These are phyloP conservation scores for Actinemys pallida DNA, from an alignment of 2,113 vertebrate species.

Conservation along the genomic window DNA sequence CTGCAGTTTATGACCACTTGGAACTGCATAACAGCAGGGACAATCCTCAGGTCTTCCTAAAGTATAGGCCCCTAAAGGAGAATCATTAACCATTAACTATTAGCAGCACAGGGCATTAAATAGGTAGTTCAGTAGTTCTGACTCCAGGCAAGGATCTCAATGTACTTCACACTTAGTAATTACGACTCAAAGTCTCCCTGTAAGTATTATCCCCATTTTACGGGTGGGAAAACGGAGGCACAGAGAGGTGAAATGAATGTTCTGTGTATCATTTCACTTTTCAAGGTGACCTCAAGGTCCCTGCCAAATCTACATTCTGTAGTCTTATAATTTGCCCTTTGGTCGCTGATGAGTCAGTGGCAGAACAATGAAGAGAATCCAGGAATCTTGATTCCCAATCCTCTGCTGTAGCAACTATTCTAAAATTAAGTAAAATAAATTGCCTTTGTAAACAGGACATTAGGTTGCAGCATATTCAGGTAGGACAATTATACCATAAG, in stretches of 20 bases:
- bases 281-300: not conserved
- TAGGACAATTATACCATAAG: not conserved
- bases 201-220: not conserved
- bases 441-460: not conserved
- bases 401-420: not conserved
- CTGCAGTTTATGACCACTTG: not conserved
- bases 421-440: rapidly evolving
- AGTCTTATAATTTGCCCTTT: not conserved
- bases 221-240: not conserved
- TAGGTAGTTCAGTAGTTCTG: rapidly evolving
- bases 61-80: not conserved
- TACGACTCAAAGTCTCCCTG: not conserved
- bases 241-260: not conserved
- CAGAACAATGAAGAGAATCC: rapidly evolving
- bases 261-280: not conserved
- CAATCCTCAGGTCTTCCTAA: not conserved
- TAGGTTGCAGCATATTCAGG: rapidly evolving
- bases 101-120: rapidly evolving
- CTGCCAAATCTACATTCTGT: not conserved
- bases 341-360: not conserved
- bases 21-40: not conserved
- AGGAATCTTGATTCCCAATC: not conserved
- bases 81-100: not conserved
- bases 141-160: not conserved
- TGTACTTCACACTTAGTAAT: not conserved